Evolutionary conservation across 2,888 invertebrate species (phyloP), one percentile per base, ranked within the genome.

Genomic region (Cryptosula pallasiana): DNA sequence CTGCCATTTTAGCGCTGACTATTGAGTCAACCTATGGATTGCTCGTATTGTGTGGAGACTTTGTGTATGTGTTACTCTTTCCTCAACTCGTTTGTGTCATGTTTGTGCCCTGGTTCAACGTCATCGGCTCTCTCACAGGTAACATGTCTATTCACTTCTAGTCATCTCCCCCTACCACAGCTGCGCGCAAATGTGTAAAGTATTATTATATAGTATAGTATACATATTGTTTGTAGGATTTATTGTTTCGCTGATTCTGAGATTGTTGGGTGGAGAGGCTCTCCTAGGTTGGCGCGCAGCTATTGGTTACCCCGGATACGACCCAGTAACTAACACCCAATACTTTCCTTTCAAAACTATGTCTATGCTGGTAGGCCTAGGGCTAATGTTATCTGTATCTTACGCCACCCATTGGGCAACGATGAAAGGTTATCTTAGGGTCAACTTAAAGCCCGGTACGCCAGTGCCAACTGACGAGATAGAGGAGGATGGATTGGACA

Each of bases 321-420:
- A 80, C 70, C 75, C 78, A 20, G 78, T 76, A 13, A 34, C 63
- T 34, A 69, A 76, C 29, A 57, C 74, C 1, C 98, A 98, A 86
- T 88, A 92, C 81, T 99, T 99, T 86, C 98, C 98, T 23, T 98
- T 95, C 88, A 88, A 96, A 78, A 97, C 97, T 35, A 89, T 96
- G 88, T 92, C 95, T 70, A 99, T 99, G 98, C 78, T 91, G 72
- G 81, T 93, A 77, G 80, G 80, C 23, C 76, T 84, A 69, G 20
- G 72, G 3, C 75, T 77, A 3, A 81, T 84, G 58, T 63, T 81
- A 1, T 54, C 71, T 13, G 79, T 83, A n/a, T 84, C 85, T 1
- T 80, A 79, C 72, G 73, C 79, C 0, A 76, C 81, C 13, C 91
- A 91, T 82, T 91, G 29, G 27, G 29, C 32, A 16, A 63, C 32